phyloP scores from a whole-genome alignment of 2,888 invertebrate species.

The Epirrhoe alternata region DNA sequence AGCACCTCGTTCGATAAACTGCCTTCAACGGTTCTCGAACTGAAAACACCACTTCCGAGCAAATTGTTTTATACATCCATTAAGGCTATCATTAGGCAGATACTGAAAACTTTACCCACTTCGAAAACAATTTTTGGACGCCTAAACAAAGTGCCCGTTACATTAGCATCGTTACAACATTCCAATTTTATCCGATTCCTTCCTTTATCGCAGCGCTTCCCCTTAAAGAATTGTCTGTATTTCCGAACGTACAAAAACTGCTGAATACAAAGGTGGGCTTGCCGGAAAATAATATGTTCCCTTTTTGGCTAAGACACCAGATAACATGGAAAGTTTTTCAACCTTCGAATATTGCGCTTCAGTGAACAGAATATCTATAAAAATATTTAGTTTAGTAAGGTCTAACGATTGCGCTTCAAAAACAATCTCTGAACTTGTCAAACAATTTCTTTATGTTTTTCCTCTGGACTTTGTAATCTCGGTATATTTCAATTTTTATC shows the following conservation, averaged over 20 bases:
- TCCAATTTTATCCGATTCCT: slow-evolving; percentile 29
- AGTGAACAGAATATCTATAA: slow-evolving; percentile 30
- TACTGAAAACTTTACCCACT: slow-evolving; percentile 23
- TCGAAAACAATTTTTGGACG: slow-evolving; percentile 27
- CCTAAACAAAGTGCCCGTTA: slow-evolving; percentile 24
- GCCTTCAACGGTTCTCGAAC: slow-evolving; percentile 27
- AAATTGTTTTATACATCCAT: slow-evolving; percentile 40
- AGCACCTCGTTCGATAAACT: slow-evolving; percentile 37
- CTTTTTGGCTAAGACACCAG: slow-evolving; percentile 28
- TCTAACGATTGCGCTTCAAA: slow-evolving; percentile 27
- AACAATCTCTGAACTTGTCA: slow-evolving; percentile 20
- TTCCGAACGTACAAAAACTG: slow-evolving; percentile 29
- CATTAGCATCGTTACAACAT: slow-evolving; percentile 31
- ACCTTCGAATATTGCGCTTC: slow-evolving; percentile 34
- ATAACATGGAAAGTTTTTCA: slow-evolving; percentile 38
- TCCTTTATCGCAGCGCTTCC: slow-evolving; percentile 28
- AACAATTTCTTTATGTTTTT: neutral
- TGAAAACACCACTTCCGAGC: slow-evolving; percentile 36
- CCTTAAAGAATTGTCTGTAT: slow-evolving; percentile 31
- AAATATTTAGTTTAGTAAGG: slow-evolving; percentile 37
- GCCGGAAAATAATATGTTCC: slow-evolving; percentile 29
- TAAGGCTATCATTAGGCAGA: slow-evolving; percentile 30
- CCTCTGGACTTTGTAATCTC: neutral
- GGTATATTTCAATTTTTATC: neutral
- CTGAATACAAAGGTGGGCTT: slow-evolving; percentile 27